These are phyloP conservation scores for Esperia sulphurella DNA, from an alignment of 2,888 invertebrate genomes.

Conservation along the genomic window DNA sequence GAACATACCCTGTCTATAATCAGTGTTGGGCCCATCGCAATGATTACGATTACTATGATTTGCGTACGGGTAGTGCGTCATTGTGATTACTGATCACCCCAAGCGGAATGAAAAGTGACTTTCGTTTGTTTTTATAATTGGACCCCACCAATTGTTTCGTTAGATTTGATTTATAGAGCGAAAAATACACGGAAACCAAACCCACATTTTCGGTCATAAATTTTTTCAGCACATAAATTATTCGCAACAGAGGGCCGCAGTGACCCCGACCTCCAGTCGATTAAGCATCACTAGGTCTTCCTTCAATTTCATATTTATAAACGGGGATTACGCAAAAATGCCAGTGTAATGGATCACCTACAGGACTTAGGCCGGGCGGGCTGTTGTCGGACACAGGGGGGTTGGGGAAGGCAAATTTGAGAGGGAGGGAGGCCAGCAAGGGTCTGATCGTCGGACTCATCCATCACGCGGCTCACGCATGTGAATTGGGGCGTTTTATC, in stretches of 20 bases:
- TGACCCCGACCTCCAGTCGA: conserved; percentile 77
- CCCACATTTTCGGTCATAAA: conserved; percentile 31
- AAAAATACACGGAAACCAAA: conserved; percentile 4
- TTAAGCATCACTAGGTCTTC: conserved; percentile 76
- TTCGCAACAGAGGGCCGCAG: conserved; percentile 49
- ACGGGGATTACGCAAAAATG: conserved; percentile 79
- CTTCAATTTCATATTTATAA: conserved; percentile 80
- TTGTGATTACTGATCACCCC: conserved; percentile 33
- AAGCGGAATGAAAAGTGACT: conserved; percentile 22
- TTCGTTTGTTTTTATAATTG: conserved; percentile 21
- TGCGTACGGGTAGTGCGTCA: conserved; percentile 28
- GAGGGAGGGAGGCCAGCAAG: conserved; percentile 62
- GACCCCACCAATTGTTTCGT: conserved; percentile 9
- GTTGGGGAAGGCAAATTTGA: conserved; percentile 67
- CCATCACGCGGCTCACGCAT: conserved; percentile 78
- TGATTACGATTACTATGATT: conserved; percentile 40
- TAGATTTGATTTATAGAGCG: conserved; percentile 7
- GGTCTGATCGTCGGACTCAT: conserved; percentile 77
- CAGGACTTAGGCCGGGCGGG: conserved; percentile 59
- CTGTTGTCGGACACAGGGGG: conserved; percentile 42
- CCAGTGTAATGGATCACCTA: conserved; percentile 78
- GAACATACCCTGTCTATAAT: conserved; percentile 15
- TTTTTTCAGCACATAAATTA: conserved; percentile 64
- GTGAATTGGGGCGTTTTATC: conserved; percentile 78
- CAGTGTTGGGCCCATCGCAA: conserved; percentile 5